A percentile compares a stretch with the other conserved stretches of the same genome.
Conservation (phyloP, 2,888 invertebrate genomes). For the Chorisops tibialis region DNA sequence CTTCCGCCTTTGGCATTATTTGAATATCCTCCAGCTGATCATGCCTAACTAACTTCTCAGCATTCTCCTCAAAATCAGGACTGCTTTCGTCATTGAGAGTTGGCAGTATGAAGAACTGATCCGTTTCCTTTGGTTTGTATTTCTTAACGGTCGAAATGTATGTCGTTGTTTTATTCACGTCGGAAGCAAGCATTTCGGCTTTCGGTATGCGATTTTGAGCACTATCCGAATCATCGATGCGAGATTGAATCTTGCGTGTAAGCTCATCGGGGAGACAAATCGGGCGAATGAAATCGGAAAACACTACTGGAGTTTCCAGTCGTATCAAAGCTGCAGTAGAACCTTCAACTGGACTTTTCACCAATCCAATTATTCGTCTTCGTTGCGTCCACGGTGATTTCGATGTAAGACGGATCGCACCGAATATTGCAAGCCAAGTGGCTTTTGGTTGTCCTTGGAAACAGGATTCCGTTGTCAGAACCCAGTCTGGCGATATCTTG, state of each 20-base stretch:
- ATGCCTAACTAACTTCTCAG: constrained; percentile 23
- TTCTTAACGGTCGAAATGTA: constrained; percentile 4
- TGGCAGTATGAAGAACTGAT: constrained; percentile 48
- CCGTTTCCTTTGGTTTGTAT: constrained; percentile 45
- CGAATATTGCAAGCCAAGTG: constrained; percentile 80
- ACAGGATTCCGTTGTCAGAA: constrained; percentile 82
- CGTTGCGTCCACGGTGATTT: constrained; percentile 87
- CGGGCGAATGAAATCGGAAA: constrained; percentile 80
- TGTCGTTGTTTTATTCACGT: constrained; percentile 27
- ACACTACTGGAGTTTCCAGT: constrained; percentile 68
- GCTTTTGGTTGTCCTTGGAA: constrained; percentile 86
- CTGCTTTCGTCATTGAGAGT: constrained; percentile 30
- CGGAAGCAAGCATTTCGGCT: constrained; percentile 44
- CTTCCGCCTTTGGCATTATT: constrained; percentile 46
- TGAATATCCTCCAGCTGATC: constrained; percentile 36
- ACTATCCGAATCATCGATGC: constrained; percentile 24
- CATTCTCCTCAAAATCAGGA: background rate
- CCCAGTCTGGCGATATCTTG: constrained; percentile 69
- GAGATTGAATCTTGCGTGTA: constrained; percentile 42
- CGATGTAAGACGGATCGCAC: constrained; percentile 71
- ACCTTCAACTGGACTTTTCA: constrained; percentile 85
- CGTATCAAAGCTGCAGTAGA: constrained; percentile 79
- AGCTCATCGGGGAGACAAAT: constrained; percentile 69
- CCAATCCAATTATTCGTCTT: constrained; percentile 77
- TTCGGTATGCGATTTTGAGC: constrained; percentile 42